A percentile compares a stretch with the other conserved stretches of the same genome.
Conservation (phyloP, 2,113 vertebrate genomes). For the Montifringilla adamsi region DNA sequence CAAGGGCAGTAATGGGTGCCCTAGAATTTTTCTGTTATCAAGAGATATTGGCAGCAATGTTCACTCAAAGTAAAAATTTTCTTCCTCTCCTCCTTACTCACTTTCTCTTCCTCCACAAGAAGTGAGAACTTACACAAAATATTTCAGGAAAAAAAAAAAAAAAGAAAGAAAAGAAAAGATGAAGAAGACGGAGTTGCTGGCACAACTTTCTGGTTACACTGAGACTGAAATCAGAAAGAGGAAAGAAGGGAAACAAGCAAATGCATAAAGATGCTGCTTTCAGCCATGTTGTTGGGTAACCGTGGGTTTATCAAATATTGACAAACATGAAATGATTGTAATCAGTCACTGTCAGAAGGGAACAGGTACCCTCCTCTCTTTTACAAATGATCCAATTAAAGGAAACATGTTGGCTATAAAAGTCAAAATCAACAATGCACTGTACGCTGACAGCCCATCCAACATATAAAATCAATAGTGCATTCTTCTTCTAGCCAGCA, state of each 20-base stretch:
- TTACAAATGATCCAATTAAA: conserved; percentile 89
- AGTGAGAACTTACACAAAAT: neutral
- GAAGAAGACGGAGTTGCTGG: neutral
- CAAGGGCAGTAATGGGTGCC: neutral
- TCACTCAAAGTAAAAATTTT: neutral
- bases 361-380: conserved; percentile 82
- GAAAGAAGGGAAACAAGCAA: conserved; percentile 50
- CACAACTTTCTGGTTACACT: neutral
- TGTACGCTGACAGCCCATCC: conserved; percentile 83
- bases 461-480: conserved; percentile 86
- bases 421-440: conserved; percentile 87
- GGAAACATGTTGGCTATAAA: conserved; percentile 86
- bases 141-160: neutral
- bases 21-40: neutral
- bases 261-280: conserved; percentile 70
- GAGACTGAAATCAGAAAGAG: conserved; percentile 35
- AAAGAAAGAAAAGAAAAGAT: neutral
- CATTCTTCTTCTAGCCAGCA: conserved; percentile 78
- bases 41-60: neutral
- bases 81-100: neutral
- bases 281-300: conserved; percentile 79
- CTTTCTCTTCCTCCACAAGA: neutral
- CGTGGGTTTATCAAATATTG: conserved; percentile 85
- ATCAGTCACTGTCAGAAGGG: conserved; percentile 83
- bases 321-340: conserved; percentile 84